Conservation (phyloP, 2,888 invertebrate genomes). For the Brachypalpus laphriformis region DNA sequence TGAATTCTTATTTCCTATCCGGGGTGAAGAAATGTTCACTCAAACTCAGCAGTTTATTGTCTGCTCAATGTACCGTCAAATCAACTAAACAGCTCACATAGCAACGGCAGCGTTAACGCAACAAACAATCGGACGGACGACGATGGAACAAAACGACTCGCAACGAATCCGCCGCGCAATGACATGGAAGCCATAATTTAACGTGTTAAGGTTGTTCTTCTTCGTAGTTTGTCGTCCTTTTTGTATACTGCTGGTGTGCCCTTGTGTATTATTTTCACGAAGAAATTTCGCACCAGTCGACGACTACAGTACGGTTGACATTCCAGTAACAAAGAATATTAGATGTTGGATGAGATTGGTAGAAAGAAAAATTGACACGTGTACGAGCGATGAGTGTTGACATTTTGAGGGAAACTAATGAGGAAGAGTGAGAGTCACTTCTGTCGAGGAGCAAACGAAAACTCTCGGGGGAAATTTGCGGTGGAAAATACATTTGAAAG, state of each 20-base stretch:
- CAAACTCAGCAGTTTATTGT: conserved; percentile 45
- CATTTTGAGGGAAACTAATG: conserved; percentile 37
- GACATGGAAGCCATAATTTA: conserved; percentile 49
- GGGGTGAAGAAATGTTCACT: conserved; percentile 1
- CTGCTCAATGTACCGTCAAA: conserved; percentile 52
- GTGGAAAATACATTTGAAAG: background rate
- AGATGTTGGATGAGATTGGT: background rate
- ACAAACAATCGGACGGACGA: conserved; percentile 13
- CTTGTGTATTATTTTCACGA: conserved; percentile 3
- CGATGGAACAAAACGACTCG: conserved; percentile 16
- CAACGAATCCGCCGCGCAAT: conserved; percentile 19
- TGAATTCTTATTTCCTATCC: conserved; percentile 27
- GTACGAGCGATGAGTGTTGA: conserved; percentile 52
- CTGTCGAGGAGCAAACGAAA: background rate
- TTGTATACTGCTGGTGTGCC: background rate
- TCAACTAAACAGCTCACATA: conserved; percentile 25
- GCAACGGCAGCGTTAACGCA: conserved; percentile 4
- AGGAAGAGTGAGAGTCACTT: conserved; percentile 3
- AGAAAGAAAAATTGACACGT: conserved; percentile 41
- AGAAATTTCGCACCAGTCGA: background rate
- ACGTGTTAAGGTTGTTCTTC: conserved; percentile 35
- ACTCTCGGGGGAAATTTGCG: conserved; percentile 11
- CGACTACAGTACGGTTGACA: background rate
- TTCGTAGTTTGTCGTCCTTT: background rate
- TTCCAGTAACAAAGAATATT: background rate